These are phyloP conservation scores for Amaurobius ferox DNA, from an alignment of 2,888 invertebrate genomes.

Conservation along the genomic window DNA sequence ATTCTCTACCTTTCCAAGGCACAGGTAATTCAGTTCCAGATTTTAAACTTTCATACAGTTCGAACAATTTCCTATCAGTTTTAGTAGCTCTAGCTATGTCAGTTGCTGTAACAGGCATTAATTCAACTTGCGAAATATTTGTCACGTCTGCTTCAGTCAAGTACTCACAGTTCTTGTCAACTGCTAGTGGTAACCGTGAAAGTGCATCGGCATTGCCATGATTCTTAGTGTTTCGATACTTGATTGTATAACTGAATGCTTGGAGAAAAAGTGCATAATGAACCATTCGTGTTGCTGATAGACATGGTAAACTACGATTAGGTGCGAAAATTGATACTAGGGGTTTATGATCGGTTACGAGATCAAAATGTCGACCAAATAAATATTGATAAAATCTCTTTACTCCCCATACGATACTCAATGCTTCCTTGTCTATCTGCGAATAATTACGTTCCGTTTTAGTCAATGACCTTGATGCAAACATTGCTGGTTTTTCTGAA, in stretches of 20 bases:
- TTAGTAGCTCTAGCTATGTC: conserved; percentile 54
- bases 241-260: conserved; percentile 52
- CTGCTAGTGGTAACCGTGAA: conserved; percentile 50
- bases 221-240: conserved; percentile 53
- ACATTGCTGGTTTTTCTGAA: no score
- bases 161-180: conserved; percentile 37
- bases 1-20: conserved; percentile 49
- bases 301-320: conserved; percentile 55
- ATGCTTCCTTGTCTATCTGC: no score
- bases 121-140: conserved; percentile 47
- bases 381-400: no score
- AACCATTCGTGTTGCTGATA: conserved; percentile 55
- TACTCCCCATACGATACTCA: no score
- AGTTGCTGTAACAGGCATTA: conserved; percentile 47
- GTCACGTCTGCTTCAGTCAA: conserved; percentile 44
- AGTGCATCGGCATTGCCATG: conserved; percentile 49
- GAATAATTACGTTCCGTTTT: no score
- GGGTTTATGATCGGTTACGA: conserved; percentile 50
- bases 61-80: conserved; percentile 53
- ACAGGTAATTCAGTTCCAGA: conserved; percentile 54
- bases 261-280: conserved; percentile 53
- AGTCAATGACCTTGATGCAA: no score
- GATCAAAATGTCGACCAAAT: no score
- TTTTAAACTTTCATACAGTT: conserved; percentile 51
- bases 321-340: conserved; percentile 55